phyloP scores from a whole-genome alignment of 1,140 invertebrate species.

The Hetaerina americana region DNA sequence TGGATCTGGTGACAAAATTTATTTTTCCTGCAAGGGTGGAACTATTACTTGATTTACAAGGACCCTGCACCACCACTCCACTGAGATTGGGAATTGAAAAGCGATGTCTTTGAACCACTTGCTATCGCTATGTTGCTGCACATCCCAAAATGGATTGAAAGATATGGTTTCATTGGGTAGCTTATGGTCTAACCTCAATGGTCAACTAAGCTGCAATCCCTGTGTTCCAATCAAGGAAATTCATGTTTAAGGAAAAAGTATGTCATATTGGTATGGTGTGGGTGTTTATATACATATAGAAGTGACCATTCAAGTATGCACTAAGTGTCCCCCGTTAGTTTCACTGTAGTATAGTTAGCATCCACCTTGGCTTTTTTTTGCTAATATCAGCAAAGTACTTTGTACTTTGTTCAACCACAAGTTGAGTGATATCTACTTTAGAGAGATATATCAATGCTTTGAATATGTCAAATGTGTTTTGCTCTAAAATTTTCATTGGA shows the following conservation, averaged over 20 bases:
- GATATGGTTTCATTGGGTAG: neutral
- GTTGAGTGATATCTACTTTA: neutral
- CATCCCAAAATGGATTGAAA: neutral
- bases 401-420: neutral
- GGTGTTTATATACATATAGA: neutral
- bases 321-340: neutral
- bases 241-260: neutral
- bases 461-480: neutral
- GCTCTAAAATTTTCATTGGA: neutral
- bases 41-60: neutral
- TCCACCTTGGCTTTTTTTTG: neutral
- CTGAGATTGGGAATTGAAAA: neutral
- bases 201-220: neutral
- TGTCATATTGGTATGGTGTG: neutral
- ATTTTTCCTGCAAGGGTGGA: neutral
- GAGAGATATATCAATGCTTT: neutral
- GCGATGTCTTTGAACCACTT: neutral
- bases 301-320: neutral
- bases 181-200: neutral
- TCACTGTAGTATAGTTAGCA: neutral
- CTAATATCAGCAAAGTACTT: neutral
- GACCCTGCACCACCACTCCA: neutral
- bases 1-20: neutral
- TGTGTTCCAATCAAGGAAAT: neutral
- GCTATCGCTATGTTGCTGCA: neutral